These are phyloP conservation scores for Anneissia japonica DNA, from an alignment of 35 echinoderm and acorn worm genomes.

Conservation along the genomic window DNA sequence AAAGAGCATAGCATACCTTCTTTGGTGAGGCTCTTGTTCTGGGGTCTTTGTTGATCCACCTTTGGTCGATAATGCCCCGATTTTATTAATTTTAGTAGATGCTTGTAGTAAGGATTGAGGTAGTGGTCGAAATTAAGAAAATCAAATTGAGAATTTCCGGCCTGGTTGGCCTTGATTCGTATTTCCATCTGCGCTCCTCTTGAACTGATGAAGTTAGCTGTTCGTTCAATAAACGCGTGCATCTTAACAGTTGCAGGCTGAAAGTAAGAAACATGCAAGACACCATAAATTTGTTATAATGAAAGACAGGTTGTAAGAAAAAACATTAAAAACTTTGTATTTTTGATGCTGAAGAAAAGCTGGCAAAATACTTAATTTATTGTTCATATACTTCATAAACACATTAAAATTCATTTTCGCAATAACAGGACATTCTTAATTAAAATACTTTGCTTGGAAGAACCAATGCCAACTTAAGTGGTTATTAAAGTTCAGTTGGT, in stretches of 20 bases:
- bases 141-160: slow-evolving; percentile 94
- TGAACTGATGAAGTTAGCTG: slow-evolving; percentile 63
- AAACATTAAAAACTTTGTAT: background rate
- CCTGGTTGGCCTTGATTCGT: slow-evolving; percentile 86
- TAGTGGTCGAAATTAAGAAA: slow-evolving; percentile 97
- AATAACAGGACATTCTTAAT: background rate
- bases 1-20: background rate
- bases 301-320: background rate
- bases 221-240: slow-evolving; percentile 81
- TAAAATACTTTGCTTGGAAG: no score
- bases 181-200: slow-evolving; percentile 94
- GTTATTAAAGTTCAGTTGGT: no score
- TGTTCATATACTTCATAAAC: background rate
- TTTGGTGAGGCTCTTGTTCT: background rate
- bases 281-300: background rate
- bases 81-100: slow-evolving; percentile 70
- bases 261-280: background rate
- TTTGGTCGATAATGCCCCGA: slow-evolving; percentile 59
- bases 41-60: background rate
- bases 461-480: no score
- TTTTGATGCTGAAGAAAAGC: background rate
- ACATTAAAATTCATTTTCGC: background rate
- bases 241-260: slow-evolving; percentile 82
- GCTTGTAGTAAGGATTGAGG: slow-evolving; percentile 96
- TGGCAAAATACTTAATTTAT: background rate